Evolutionary conservation across 2,888 invertebrate species (phyloP).

Genomic region (Corbicula japonica): DNA sequence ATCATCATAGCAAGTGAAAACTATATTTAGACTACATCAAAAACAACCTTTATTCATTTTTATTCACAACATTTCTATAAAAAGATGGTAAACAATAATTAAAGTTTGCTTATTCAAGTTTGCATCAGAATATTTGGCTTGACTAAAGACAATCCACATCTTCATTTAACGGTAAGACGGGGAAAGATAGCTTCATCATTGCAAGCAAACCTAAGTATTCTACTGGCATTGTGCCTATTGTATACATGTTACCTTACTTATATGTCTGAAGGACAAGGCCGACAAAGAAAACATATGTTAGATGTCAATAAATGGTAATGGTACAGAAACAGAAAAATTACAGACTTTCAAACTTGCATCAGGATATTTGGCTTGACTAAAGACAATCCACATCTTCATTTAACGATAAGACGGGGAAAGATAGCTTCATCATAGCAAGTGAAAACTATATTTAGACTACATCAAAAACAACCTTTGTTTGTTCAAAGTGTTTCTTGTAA

Average conservation of each 20-base stretch:
- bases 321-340: background rate
- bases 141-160: conserved; percentile 43
- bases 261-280: too few species aligned
- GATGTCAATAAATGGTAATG: too few species aligned
- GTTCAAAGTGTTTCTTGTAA: conserved; percentile 2
- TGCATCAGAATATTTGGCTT: conserved; percentile 63
- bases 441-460: too few species aligned
- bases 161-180: conserved; percentile 71
- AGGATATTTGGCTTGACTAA: conserved; percentile 37
- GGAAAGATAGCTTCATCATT: conserved; percentile 69
- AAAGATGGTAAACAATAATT: conserved; percentile 3
- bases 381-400: conserved; percentile 47
- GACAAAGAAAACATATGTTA: too few species aligned
- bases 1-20: conserved; percentile 8
- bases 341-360: conserved; percentile 21
- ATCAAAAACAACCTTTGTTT: too few species aligned
- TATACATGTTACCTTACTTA: too few species aligned
- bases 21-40: too few species aligned
- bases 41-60: too few species aligned
- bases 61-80: conserved; percentile 13
- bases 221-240: too few species aligned
- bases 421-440: conserved; percentile 12
- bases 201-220: too few species aligned
- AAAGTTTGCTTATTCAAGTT: background rate
- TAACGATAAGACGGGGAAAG: conserved; percentile 46